These are phyloP conservation scores for Premnoplex brunnescens DNA, from an alignment of 2,797 vertebrate genomes.

Conservation along the genomic window DNA sequence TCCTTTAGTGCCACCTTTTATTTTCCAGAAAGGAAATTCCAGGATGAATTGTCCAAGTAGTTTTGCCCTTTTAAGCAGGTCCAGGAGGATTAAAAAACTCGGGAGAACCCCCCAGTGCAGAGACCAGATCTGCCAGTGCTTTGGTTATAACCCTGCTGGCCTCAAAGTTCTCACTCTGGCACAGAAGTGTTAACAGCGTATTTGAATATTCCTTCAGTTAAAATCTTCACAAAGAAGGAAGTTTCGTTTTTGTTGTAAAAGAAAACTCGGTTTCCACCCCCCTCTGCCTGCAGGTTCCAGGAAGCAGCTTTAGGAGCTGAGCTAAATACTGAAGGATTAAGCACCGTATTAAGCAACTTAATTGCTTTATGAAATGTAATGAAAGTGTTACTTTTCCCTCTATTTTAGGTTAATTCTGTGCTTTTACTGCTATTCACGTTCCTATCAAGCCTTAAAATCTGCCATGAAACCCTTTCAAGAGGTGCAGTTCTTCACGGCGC, in stretches of 20 bases:
- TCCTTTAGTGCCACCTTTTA: constrained; percentile 35
- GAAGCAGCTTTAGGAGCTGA: not conserved
- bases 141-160: not conserved
- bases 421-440: not conserved
- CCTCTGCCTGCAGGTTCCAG: not conserved
- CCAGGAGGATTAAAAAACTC: not conserved
- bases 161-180: fast-evolving
- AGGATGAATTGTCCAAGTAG: not conserved
- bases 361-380: not conserved
- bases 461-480: not conserved
- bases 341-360: not conserved
- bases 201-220: not conserved
- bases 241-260: not conserved
- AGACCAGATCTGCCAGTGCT: not conserved
- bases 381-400: not conserved
- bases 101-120: not conserved
- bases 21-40: constrained; percentile 14
- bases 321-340: not conserved
- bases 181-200: not conserved
- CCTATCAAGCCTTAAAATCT: not conserved
- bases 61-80: not conserved
- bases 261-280: not conserved
- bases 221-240: not conserved
- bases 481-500: not conserved
- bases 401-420: not conserved